These are phyloP conservation scores for Eupithecia subumbrata DNA, from an alignment of 2,888 invertebrate species.

Conservation along the genomic window DNA sequence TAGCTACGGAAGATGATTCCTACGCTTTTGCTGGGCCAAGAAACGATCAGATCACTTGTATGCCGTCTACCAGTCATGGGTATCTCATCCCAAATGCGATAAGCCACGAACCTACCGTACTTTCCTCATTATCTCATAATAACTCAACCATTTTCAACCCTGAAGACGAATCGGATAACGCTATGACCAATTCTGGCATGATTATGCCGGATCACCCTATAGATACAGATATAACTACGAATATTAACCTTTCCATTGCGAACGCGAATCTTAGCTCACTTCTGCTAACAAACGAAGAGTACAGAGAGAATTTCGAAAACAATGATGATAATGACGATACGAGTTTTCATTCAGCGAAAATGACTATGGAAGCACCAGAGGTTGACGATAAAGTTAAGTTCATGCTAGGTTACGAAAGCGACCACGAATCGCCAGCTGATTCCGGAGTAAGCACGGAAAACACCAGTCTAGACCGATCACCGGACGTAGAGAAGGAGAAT, in stretches of 20 bases:
- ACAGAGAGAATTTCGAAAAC: slow-evolving; percentile 66
- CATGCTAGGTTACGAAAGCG: slow-evolving; percentile 79
- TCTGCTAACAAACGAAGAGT: slow-evolving; percentile 80
- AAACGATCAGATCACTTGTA: slow-evolving; percentile 76
- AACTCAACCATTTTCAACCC: slow-evolving; percentile 76
- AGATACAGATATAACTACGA: slow-evolving; percentile 73
- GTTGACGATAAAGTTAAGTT: slow-evolving; percentile 73
- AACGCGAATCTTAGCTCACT: slow-evolving; percentile 85
- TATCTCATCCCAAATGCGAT: slow-evolving; percentile 86
- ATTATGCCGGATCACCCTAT: slow-evolving; percentile 73
- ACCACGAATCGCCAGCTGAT: slow-evolving; percentile 81
- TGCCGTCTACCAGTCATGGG: slow-evolving; percentile 86
- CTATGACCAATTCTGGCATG: slow-evolving; percentile 63
- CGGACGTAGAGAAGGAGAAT: slow-evolving; percentile 81
- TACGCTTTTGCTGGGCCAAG: slow-evolving; percentile 61
- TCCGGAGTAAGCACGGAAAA: slow-evolving; percentile 90
- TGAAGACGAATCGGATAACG: slow-evolving; percentile 65
- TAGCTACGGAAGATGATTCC: slow-evolving; percentile 65
- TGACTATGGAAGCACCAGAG: slow-evolving; percentile 60
- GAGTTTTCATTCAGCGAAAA: slow-evolving; percentile 72
- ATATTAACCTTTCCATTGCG: slow-evolving; percentile 83
- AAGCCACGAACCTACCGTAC: slow-evolving; percentile 82
- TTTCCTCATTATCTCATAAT: slow-evolving; percentile 80
- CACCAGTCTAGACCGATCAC: slow-evolving; percentile 87
- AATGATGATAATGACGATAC: slow-evolving; percentile 60